Evolutionary conservation across 2,113 vertebrate species (phyloP).

Genomic region (Willisornis vidua): DNA sequence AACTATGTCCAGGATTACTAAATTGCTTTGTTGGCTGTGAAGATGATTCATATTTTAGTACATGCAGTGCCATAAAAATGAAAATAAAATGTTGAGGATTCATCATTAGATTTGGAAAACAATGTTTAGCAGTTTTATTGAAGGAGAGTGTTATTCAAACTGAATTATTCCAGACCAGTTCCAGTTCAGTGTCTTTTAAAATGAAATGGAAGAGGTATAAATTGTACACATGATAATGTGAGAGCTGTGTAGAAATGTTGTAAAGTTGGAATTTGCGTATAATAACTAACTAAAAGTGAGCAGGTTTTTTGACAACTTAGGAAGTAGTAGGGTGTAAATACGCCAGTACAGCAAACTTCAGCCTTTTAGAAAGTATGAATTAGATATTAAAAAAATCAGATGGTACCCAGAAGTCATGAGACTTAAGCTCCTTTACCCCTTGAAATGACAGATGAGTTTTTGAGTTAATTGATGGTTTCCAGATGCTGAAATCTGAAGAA

Average conservation of each 20-base stretch:
- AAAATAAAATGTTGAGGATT: slow-evolving; percentile 31
- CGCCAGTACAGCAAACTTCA: background rate
- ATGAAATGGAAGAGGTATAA: background rate
- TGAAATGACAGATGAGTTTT: background rate
- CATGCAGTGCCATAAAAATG: slow-evolving; percentile 1
- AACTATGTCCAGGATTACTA: background rate
- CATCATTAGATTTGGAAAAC: slow-evolving; percentile 25
- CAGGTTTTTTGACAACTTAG: background rate
- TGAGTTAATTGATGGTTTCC: background rate
- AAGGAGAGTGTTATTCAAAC: background rate
- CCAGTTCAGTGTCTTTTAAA: background rate
- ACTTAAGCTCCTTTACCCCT: background rate
- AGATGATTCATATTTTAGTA: slow-evolving; percentile 34
- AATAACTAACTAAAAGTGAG: background rate
- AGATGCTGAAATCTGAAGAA: background rate
- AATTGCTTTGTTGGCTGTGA: background rate
- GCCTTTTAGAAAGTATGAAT: background rate
- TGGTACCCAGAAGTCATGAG: background rate
- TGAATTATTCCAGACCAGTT: background rate
- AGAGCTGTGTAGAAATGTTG: background rate
- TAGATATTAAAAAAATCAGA: background rate
- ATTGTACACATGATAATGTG: background rate
- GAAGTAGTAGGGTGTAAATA: background rate
- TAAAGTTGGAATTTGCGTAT: background rate
- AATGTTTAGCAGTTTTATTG: slow-evolving; percentile 19